Evolutionary conservation across 2,888 invertebrate genomes (phyloP).

Genomic region (Temnothorax rugatulus): DNA sequence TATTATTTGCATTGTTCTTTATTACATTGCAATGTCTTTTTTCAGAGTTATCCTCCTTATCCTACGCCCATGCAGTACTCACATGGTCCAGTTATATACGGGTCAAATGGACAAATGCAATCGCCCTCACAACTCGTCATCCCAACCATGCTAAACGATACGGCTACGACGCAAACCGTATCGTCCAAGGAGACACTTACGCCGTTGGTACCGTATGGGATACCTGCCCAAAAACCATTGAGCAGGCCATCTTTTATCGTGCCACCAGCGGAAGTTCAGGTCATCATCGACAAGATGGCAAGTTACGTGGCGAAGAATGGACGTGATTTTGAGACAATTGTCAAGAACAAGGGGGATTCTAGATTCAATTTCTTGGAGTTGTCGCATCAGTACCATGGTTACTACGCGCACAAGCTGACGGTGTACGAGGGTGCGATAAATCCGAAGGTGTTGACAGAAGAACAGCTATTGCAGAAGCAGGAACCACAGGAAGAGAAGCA

Average conservation of each 20-base stretch:
- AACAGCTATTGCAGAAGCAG: constrained; percentile 83
- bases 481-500: constrained; percentile 84
- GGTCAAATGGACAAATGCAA: constrained; percentile 80
- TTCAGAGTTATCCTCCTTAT: constrained; percentile 78
- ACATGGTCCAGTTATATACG: constrained; percentile 84
- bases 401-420: constrained; percentile 91
- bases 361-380: constrained; percentile 95
- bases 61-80: constrained; percentile 84
- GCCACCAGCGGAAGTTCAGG: constrained; percentile 94
- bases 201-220: constrained; percentile 83
- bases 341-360: constrained; percentile 93
- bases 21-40: constrained; percentile 10
- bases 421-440: constrained; percentile 85
- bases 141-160: constrained; percentile 61
- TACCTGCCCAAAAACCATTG: constrained; percentile 80
- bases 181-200: constrained; percentile 74
- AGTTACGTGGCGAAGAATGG: constrained; percentile 98
- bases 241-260: constrained; percentile 87
- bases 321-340: constrained; percentile 95
- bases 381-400: constrained; percentile 92
- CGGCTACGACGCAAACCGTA: constrained; percentile 41
- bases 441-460: constrained; percentile 83
- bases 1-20: constrained; percentile 9
- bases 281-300: constrained; percentile 98
- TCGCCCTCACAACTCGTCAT: constrained; percentile 67